These are phyloP conservation scores for Drosophila peninsularis DNA, from an alignment of 2,888 invertebrate genomes.

Conservation along the genomic window DNA sequence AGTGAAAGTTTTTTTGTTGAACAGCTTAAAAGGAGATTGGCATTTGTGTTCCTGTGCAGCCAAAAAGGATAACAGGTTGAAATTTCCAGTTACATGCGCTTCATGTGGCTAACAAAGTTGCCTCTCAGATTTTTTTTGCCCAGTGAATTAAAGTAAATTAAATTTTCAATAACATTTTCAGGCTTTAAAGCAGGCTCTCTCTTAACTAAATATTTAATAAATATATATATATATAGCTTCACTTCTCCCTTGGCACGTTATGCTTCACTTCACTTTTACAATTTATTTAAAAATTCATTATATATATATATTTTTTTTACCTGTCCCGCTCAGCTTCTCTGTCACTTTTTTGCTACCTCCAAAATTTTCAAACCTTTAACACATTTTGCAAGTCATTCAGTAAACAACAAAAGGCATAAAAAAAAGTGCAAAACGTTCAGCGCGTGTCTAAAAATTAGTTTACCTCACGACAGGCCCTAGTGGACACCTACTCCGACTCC, in stretches of 20 bases:
- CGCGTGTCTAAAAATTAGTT: slow-evolving; percentile 79
- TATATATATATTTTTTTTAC: not conserved
- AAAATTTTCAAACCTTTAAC: slow-evolving; percentile 31
- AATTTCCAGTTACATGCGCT: slow-evolving; percentile 34
- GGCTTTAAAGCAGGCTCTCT: no score
- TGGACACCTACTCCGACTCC: slow-evolving; percentile 8
- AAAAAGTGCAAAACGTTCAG: slow-evolving; percentile 45
- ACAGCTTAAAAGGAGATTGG: slow-evolving; percentile 77
- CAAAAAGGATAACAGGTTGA: slow-evolving; percentile 52
- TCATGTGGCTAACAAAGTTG: slow-evolving; percentile 17
- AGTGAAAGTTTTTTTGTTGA: slow-evolving; percentile 69
- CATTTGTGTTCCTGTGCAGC: slow-evolving; percentile 25
- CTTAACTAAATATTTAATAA: not conserved
- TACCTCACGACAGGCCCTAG: slow-evolving; percentile 59
- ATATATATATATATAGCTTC: not conserved
- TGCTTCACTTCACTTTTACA: slow-evolving; percentile 35
- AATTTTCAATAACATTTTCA: not conserved
- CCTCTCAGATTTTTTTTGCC: slow-evolving; percentile 29
- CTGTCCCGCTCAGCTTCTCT: slow-evolving; percentile 1
- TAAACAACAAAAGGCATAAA: slow-evolving; percentile 37
- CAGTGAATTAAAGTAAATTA: slow-evolving; percentile 2
- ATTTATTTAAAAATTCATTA: slow-evolving; percentile 17
- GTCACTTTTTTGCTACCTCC: slow-evolving; percentile 17
- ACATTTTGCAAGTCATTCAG: slow-evolving; percentile 57
- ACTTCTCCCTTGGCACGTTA: slow-evolving; percentile 5